Conservation (phyloP, 2,113 vertebrate genomes). For the Nibea coibor region DNA sequence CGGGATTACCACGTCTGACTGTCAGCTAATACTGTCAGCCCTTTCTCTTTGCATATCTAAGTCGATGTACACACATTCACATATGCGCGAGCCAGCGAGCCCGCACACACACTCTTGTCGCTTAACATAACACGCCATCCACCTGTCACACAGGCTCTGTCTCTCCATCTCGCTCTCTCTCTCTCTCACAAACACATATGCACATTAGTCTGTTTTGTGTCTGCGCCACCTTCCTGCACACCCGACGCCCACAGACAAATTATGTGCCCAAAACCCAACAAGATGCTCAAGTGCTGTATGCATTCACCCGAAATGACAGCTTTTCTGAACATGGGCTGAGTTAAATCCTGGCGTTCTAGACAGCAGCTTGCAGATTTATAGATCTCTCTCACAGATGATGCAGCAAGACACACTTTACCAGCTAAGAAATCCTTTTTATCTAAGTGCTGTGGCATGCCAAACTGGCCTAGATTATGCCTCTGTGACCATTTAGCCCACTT, state of each 20-base stretch:
- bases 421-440: slow-evolving; percentile 36
- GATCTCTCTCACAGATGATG: slow-evolving; percentile 38
- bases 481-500: slow-evolving; percentile 52
- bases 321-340: slow-evolving; percentile 46
- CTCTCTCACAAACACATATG: slow-evolving; percentile 16
- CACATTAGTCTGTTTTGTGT: slow-evolving; percentile 38
- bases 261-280: slow-evolving; percentile 50
- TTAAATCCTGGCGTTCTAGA: slow-evolving; percentile 32
- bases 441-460: slow-evolving; percentile 27
- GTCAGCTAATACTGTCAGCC: slow-evolving; percentile 43
- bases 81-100: neutral
- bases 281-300: slow-evolving; percentile 29
- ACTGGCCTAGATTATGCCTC: slow-evolving; percentile 36
- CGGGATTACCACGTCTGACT: slow-evolving; percentile 43
- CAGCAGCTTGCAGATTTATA: slow-evolving; percentile 54
- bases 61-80: slow-evolving; percentile 46
- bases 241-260: slow-evolving; percentile 20
- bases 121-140: slow-evolving; percentile 30
- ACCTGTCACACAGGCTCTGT: slow-evolving; percentile 51
- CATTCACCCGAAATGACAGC: slow-evolving; percentile 51
- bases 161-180: slow-evolving; percentile 20
- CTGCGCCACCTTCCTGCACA: slow-evolving; percentile 12
- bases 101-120: neutral
- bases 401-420: slow-evolving; percentile 30
- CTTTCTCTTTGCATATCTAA: slow-evolving; percentile 46